Conservation (phyloP, 2,797 vertebrate genomes). For the Poeciliopsis presidionis region DNA sequence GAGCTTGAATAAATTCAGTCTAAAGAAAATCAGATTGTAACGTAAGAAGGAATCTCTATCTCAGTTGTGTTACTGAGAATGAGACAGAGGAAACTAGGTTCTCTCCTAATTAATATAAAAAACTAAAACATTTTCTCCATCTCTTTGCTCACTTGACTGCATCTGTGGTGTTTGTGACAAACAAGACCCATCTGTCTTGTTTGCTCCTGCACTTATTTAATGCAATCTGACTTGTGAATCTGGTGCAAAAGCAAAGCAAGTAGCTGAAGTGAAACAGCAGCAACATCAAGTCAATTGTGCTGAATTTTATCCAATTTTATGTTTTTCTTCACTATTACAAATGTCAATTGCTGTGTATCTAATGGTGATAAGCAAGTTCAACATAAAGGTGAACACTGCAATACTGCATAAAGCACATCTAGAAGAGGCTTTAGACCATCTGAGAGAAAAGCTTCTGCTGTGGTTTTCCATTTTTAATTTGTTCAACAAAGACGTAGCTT, state of each 20-base stretch:
- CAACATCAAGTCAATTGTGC: background rate
- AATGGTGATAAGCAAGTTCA: conserved; percentile 16
- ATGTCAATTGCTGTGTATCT: background rate
- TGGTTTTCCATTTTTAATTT: conserved; percentile 33
- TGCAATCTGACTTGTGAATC: background rate
- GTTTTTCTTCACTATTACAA: background rate
- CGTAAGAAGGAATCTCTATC: background rate
- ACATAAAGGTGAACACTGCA: background rate
- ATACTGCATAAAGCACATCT: conserved; percentile 4
- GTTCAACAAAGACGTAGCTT: conserved; percentile 43
- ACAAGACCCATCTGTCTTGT: background rate
- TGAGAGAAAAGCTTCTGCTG: conserved; percentile 29
- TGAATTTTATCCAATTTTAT: background rate
- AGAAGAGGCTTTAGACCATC: conserved; percentile 9
- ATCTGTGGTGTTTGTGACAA: background rate
- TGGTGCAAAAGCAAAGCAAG: background rate
- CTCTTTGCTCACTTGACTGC: background rate
- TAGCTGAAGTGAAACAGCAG: background rate
- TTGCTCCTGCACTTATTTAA: background rate
- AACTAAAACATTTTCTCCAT: background rate
- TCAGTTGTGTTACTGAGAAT: background rate
- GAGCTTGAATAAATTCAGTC: background rate
- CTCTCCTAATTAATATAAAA: background rate
- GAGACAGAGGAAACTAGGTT: background rate
- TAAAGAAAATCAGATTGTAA: background rate